Evolutionary conservation across 2,888 invertebrate genomes (phyloP), one percentile per base, ranked within the genome.

Genomic region (Hesperia comma): DNA sequence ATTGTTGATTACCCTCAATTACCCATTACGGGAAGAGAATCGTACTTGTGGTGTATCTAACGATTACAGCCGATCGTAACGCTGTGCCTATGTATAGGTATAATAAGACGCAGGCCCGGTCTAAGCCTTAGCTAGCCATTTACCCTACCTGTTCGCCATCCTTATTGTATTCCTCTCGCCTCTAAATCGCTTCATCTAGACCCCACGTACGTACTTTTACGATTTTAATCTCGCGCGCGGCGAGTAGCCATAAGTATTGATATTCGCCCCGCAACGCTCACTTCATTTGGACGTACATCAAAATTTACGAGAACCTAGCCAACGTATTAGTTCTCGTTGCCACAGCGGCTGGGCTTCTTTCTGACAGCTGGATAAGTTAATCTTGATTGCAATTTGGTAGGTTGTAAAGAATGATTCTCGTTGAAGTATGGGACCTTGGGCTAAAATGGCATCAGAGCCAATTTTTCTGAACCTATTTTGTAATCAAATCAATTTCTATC

Each of bases 241-340:
- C 57, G 41, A 43, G 58, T 58, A 58, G 46, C 58, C 58, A 26
- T 58, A 56, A 55, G 58, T 58, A 58, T 58, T 58, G 58, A 58
- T 58, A 58, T 58, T 58, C 58, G 46, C 32, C 6, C 46, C 58
- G 69, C 58, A 58, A 43, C 63, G 63, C 69, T 61, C 74, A 73
- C 74, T 75, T 73, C 76, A 74, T 75, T 75, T 69, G 69, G 57
- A 26, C 67, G 68, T 68, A 72, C 74, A 76, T 77, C 74, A 76
- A 76, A 76, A 75, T 76, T 76, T 77, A 77, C 74, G 74, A 72
- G 69, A 57, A 58, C 56, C 57, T 1, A 40, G 37, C 56, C 14
- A 8, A 8, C 19, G 21, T 41, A 57, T 43, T 21, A 43, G 57
- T 43, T 21, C n/a, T 41, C 12, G 26, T 57, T 57, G 19, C 15